Base-by-base conservation (phyloP, 2,888 invertebrate species). In the Antheraea yamamai region DNA sequence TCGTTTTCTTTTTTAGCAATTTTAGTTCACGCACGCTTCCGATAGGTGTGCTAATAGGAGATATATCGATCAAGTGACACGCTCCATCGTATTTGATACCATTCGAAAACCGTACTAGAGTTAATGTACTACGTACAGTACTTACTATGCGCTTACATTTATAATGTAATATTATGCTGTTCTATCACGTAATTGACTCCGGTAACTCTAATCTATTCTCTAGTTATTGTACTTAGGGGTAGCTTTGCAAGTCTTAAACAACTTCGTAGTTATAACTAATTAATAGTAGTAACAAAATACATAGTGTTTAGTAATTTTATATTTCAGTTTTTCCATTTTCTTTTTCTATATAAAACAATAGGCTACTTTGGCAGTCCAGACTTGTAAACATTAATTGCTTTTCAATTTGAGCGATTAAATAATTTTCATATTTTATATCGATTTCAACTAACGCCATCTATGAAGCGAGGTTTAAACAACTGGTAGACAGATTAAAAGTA, bases 161-260 rank as follows among this genome's bases (percentile, higher is more conserved):
- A 76, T 76, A 79, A 77, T 77, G 75, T 77, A 78, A 66, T 77
- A 81, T 83, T 86, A 85, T 86, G 84, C 78, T 82, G 81, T 83
- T 81, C 84, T 80, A 14, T 82, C 87, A 86, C 81, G 81, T 92
- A 93, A 93, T 93, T 93, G 93, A 93, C 93, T 88, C 85, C 88
- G 88, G 90, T 90, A 91, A 90, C 88, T 78, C 85, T 90, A 89
- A 80, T 83, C 84, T 90, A 90, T 81, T 76, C 82, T 82, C 89
- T 92, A 91, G 81, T 91, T 91, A 93, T 93, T 93, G 93, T 94
- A 92, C 93, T 93, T 90, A 90, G 80, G 86, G 87, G 88, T 90
- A 91, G 86, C 82, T 87, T 88, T 84, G 85, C 82, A 87, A 87
- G 82, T 84, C 83, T 75, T 72, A 75, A 39, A 61, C 39, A 75